Conservation (phyloP, 2,113 vertebrate genomes). For the Mus pahari region DNA sequence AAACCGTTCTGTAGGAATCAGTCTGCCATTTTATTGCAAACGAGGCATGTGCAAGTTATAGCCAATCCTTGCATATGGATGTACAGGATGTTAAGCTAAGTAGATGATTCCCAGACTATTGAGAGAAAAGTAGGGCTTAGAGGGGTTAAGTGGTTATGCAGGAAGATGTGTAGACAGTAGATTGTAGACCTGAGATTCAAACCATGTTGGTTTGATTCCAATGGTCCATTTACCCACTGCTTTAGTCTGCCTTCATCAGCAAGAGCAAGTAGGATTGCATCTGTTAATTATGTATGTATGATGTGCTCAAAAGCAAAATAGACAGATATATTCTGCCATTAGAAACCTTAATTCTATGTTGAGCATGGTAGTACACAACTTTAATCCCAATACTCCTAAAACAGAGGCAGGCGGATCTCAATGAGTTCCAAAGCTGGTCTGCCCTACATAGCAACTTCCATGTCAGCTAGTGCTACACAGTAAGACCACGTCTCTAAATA, state of each 20-base stretch:
- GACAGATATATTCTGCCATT: background rate
- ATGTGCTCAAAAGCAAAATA: background rate
- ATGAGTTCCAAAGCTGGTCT: background rate
- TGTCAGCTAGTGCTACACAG: background rate
- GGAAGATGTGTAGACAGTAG: background rate
- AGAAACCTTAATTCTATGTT: background rate
- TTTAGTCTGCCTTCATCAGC: background rate
- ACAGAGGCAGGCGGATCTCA: background rate
- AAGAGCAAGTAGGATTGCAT: background rate
- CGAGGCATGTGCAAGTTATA: background rate
- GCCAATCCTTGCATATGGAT: background rate
- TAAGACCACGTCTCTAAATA: background rate
- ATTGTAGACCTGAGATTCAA: background rate
- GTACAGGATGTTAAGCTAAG: background rate
- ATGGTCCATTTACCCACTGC: background rate
- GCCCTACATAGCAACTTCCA: background rate
- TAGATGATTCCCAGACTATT: background rate
- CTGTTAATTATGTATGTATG: background rate
- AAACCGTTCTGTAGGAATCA: background rate
- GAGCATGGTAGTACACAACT: background rate
- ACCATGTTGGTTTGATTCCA: background rate
- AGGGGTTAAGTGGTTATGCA: background rate
- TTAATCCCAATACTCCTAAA: background rate
- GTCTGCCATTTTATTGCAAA: constrained; percentile 12
- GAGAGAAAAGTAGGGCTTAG: background rate